Base-by-base conservation (phyloP, 2,113 vertebrate genomes). In the Elephantulus edwardii region DNA sequence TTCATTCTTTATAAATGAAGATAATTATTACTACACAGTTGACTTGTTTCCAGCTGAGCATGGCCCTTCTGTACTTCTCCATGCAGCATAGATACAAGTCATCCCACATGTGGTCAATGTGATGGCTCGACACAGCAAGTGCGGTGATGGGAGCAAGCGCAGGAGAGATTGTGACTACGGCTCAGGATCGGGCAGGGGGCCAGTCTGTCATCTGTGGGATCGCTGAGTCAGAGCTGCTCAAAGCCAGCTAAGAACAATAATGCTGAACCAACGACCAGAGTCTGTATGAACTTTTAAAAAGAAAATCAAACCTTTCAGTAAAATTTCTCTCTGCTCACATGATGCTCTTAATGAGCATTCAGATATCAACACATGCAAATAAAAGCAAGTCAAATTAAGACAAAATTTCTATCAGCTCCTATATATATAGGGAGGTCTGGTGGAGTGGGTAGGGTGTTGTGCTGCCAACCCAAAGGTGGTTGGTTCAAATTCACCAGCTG, bases 281-380 rank as follows among this genome's bases (percentile, higher is more conserved):
- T 64, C 84, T 56, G 8, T 77, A 70, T 60, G 62, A 75, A 84
- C 60, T 90, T 80, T 75, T n/a, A n/a, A n/a, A 82, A n/a, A 54
- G 60, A 19, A 33, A 56, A 62, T 89, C 9, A 4, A 76, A 77
- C 26, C 2, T 33, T 54, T 52, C 20, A 3, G 70, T 77, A 66
- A n/a, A 42, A 83, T 87, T 48, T 93, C 33, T 92, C 16, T 82
- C 72, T 87, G n/a, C 38, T 89, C 48, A 74, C 46, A 24, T 42
- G 8, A 46, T 6, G 60, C 30, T 79, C n/a, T 33, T 68, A 48
- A 76, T 52, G 35, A 38, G 71, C 89, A 60, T 58, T 77, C 30
- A 82, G 71, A 74, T 60, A 19, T 24, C 7, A 12, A 3, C 46
- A 52, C 8, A 7, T 38, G 5, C 28, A 44, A 75, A 64, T 20